Evolutionary conservation across 2,888 invertebrate genomes (phyloP).

Genomic region (Luperina testacea): DNA sequence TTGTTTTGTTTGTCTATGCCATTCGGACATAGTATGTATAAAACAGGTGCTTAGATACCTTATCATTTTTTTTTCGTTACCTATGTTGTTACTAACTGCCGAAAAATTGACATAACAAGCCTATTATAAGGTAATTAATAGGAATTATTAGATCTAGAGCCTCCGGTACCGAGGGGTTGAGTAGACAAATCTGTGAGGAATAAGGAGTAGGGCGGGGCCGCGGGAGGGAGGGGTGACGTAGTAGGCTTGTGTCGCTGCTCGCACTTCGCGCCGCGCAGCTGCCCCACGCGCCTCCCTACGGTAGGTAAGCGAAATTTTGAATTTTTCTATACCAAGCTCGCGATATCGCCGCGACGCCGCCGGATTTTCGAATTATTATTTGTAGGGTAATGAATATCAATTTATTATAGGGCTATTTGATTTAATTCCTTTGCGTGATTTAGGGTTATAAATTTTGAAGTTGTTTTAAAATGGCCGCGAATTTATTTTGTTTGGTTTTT

Average conservation of each 20-base stretch:
- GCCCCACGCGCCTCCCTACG: conserved; percentile 74
- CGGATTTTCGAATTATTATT: conserved; percentile 52
- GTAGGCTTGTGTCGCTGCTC: conserved; percentile 77
- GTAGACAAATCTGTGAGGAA: conserved; percentile 80
- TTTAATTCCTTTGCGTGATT: conserved; percentile 61
- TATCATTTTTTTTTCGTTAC: not conserved
- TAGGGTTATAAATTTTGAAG: conserved; percentile 36
- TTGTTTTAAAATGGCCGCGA: conserved; percentile 46
- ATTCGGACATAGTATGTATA: not conserved
- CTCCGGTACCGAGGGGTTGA: conserved; percentile 75
- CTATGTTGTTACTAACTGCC: not conserved
- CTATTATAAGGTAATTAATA: conserved; percentile 63
- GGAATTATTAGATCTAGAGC: conserved; percentile 72
- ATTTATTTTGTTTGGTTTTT: conserved; percentile 34
- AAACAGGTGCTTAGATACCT: not conserved
- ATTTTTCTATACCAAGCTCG: conserved; percentile 61
- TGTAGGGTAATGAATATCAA: conserved; percentile 57
- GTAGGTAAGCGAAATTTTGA: conserved; percentile 68
- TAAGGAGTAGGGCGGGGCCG: conserved; percentile 73
- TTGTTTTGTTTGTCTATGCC: not conserved
- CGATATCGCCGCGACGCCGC: conserved; percentile 53
- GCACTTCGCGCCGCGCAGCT: conserved; percentile 83
- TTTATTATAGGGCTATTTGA: conserved; percentile 46
- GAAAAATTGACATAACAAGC: conserved; percentile 40
- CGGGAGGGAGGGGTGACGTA: conserved; percentile 77